Percentiles rank a stretch among this genome's conserved stretches.
Conservation (phyloP, 2,888 invertebrate species). For the Protonemura montana region DNA sequence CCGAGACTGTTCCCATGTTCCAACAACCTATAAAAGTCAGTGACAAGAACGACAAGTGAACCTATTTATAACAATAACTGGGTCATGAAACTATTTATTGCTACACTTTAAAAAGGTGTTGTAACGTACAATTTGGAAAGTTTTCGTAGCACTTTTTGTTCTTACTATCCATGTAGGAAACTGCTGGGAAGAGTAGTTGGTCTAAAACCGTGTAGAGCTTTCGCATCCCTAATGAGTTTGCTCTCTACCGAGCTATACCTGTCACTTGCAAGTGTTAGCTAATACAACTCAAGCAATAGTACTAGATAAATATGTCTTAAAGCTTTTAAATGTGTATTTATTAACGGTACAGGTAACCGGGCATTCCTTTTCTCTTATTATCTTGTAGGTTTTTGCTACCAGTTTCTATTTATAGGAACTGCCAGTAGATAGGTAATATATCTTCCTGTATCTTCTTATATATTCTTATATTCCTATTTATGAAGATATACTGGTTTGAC, state of each 20-base stretch:
- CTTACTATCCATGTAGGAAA: neutral
- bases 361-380: too few relatives aligned
- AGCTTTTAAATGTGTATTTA: neutral
- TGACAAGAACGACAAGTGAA: neutral
- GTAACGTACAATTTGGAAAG: neutral
- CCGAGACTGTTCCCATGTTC: neutral
- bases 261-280: neutral
- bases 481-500: too few relatives aligned
- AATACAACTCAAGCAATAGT: neutral
- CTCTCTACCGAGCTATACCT: neutral
- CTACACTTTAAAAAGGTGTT: neutral
- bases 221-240: neutral
- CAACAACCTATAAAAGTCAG: neutral
- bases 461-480: too few relatives aligned
- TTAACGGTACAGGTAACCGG: neutral
- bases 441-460: too few relatives aligned
- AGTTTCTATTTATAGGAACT: too few relatives aligned
- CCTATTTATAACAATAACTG: neutral
- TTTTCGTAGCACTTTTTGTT: neutral
- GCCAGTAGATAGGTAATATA: too few relatives aligned
- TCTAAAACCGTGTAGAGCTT: neutral
- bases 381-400: too few relatives aligned
- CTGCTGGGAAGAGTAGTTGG: neutral
- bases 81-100: neutral
- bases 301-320: neutral